Percentiles rank a stretch among this genome's conserved stretches.
These are phyloP conservation scores for Phenganax subtilis DNA, from an alignment of 92 coral and sea anemone species.

Conservation along the genomic window DNA sequence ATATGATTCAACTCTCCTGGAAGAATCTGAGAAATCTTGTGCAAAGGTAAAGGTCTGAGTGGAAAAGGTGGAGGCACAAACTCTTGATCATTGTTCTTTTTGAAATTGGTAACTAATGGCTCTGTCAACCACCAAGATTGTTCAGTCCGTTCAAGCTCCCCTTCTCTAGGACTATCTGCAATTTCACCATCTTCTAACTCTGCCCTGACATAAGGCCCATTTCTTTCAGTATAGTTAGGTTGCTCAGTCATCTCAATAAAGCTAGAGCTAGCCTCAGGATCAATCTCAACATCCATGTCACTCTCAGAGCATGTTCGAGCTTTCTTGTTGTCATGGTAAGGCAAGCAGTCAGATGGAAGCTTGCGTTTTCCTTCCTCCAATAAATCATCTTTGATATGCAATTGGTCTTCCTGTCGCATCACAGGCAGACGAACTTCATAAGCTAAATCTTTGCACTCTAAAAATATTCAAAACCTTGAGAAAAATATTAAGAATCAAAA, in stretches of 20 bases:
- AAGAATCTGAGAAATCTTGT: constrained; percentile 57
- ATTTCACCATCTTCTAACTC: constrained; percentile 56
- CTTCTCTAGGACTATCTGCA: constrained; percentile 32
- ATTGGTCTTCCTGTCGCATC: constrained; percentile 60
- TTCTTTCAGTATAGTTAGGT: constrained; percentile 43
- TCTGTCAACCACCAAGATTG: constrained; percentile 84
- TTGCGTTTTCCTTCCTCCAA: background rate
- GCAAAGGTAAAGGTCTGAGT: constrained; percentile 71
- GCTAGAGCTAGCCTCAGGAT: background rate
- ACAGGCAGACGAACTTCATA: constrained; percentile 53
- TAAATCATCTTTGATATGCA: constrained; percentile 35
- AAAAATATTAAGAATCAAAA: background rate
- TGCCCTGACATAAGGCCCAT: constrained; percentile 37
- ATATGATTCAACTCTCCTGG: constrained; percentile 46
- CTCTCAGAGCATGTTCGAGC: constrained; percentile 47
- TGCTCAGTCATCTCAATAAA: background rate
- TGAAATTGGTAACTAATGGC: constrained; percentile 51
- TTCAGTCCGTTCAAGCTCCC: background rate
- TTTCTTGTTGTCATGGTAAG: constrained; percentile 47
- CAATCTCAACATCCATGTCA: constrained; percentile 92
- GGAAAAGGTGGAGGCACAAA: constrained; percentile 82
- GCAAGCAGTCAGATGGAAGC: background rate
- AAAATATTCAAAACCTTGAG: background rate
- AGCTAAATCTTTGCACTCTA: constrained; percentile 61
- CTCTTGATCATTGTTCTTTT: constrained; percentile 35